Evolutionary conservation across 2,113 vertebrate genomes (phyloP), one percentile per base, ranked within the genome.

Genomic region (Natator depressus): DNA sequence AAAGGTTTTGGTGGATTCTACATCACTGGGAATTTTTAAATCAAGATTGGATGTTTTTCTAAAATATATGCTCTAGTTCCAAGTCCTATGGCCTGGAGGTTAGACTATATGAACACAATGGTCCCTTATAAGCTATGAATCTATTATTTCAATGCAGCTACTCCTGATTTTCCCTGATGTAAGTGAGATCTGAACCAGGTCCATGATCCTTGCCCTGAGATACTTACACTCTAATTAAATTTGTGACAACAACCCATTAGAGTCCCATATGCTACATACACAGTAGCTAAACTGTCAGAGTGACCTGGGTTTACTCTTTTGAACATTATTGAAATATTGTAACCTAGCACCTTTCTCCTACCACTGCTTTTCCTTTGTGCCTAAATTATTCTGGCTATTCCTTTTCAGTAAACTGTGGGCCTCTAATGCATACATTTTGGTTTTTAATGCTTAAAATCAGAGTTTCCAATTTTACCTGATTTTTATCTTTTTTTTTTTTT

Each of bases 191-290:
- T 10, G 57, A 72, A 88, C 91, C 2, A 35, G 90, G 91, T 80
- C 90, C 92, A 92, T 59, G n/a, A 69, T 72, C 72, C 84, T 91
- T 95, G 81, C 95, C 96, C 89, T 96, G 93, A 79, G 94, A 90
- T 95, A 87, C 81, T 89, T 78, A 49, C 0, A 76, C 80, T 86
- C 87, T 89, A 89, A 94, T 92, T 96, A 94, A 2, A 0, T 95
- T 91, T 96, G 92, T 95, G 97, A 84, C 96, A 89, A 94, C 97
- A 96, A 87, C 85, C 72, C 78, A 91, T 95, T 89, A 96, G 87
- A 50, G 91, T 54, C 79, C 95, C 91, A 92, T 0, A 88, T 84
- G 79, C 89, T 92, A 92, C 90, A 75, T 38, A 25, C n/a, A 93
- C 93, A 65, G 83, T 93, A 50, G 22, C 92, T 91, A 46, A 76